phyloP scores from a whole-genome alignment of 1,140 invertebrate genomes.

The Scaptomyza montana region DNA sequence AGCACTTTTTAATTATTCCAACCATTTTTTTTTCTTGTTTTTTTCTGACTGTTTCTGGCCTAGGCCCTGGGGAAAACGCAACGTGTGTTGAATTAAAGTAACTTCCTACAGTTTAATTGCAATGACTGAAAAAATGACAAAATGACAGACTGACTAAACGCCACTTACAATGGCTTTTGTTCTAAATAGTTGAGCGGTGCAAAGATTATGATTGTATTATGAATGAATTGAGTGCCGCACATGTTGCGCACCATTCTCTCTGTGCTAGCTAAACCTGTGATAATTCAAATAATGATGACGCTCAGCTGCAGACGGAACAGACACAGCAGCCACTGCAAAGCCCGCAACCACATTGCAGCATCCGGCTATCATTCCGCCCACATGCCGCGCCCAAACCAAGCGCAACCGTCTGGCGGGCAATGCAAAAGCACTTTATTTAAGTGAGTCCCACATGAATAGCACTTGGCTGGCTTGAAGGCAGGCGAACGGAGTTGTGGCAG shows the following conservation, averaged over 20 bases:
- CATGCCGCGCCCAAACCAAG: slow-evolving; percentile 1
- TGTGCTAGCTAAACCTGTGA: slow-evolving; percentile 56
- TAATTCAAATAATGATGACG: slow-evolving; percentile 76
- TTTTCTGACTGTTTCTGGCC: not conserved
- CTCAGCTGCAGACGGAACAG: slow-evolving; percentile 9
- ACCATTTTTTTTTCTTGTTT: not conserved
- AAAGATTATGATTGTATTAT: slow-evolving; percentile 40
- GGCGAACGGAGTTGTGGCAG: slow-evolving; percentile 5
- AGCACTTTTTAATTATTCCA: not conserved
- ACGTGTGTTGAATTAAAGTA: slow-evolving; percentile 17
- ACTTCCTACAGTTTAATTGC: slow-evolving; percentile 46
- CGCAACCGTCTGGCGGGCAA: slow-evolving; percentile 71
- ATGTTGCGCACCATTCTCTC: slow-evolving; percentile 30
- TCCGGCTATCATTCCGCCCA: slow-evolving; percentile 30
- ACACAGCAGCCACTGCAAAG: slow-evolving; percentile 12
- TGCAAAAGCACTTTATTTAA: slow-evolving; percentile 83
- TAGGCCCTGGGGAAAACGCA: not conserved
- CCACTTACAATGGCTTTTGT: slow-evolving; percentile 46
- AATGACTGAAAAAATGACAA: slow-evolving; percentile 45
- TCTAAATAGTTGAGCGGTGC: slow-evolving; percentile 57
- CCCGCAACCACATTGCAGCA: slow-evolving; percentile 55
- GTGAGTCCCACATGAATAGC: slow-evolving; percentile 83
- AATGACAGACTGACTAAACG: slow-evolving; percentile 37
- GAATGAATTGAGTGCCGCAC: slow-evolving; percentile 52
- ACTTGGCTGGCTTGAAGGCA: slow-evolving; percentile 56